These are phyloP conservation scores for Ectemnius cavifrons DNA, from an alignment of 2,888 invertebrate species.

Conservation along the genomic window DNA sequence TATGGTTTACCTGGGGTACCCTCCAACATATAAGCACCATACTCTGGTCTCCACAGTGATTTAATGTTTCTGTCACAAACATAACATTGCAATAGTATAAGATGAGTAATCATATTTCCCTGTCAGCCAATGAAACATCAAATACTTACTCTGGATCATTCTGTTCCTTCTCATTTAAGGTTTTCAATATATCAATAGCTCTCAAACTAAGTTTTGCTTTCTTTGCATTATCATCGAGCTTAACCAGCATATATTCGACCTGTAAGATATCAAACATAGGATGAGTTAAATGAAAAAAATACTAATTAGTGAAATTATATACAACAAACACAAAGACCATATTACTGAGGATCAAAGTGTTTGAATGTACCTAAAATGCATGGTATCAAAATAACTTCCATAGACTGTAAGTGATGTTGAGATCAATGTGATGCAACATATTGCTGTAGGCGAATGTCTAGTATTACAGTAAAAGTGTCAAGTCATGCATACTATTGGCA, in stretches of 20 bases:
- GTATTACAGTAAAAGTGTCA: background rate
- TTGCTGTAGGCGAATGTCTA: background rate
- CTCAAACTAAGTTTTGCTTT: constrained; percentile 92
- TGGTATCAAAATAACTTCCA: too few relatives aligned
- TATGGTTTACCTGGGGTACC: constrained; percentile 98
- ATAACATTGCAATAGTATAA: background rate
- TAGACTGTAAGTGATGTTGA: too few relatives aligned
- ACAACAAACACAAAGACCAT: too few relatives aligned
- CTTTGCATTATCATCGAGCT: constrained; percentile 93
- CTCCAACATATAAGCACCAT: constrained; percentile 99
- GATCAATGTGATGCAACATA: too few relatives aligned
- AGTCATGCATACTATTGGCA: constrained; percentile 1
- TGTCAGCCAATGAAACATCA: background rate
- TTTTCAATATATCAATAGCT: constrained; percentile 87
- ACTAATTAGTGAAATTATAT: too few relatives aligned
- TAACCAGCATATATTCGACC: constrained; percentile 97
- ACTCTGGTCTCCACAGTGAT: constrained; percentile 98
- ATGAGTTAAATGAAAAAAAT: constrained; percentile 7
- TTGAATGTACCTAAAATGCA: too few relatives aligned
- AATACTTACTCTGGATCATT: constrained; percentile 85
- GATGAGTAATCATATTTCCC: background rate
- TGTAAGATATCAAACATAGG: constrained; percentile 61
- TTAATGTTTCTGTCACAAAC: constrained; percentile 81
- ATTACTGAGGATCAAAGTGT: too few relatives aligned
- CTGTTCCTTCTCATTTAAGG: constrained; percentile 89